Percentiles rank a stretch among this genome's conserved stretches.
phyloP scores from a whole-genome alignment of 2,888 invertebrate species.

The Apomyelois bistriatella region DNA sequence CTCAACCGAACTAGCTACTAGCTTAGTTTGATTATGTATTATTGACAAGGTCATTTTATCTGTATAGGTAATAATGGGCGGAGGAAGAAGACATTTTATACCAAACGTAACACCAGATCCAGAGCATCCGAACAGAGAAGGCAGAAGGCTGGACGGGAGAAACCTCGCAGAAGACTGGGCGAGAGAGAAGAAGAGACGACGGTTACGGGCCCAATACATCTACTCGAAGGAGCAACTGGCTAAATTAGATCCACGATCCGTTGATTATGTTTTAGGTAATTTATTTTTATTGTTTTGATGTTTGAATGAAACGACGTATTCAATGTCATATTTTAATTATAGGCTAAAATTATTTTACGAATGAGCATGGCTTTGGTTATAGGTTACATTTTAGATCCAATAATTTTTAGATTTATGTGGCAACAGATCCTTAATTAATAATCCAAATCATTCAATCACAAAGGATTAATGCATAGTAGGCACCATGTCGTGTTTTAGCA shows the following conservation, averaged over 20 bases:
- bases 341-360: too few relatives aligned
- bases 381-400: too few relatives aligned
- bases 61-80: conserved; percentile 86
- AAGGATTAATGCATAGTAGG: too few relatives aligned
- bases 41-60: too few relatives aligned
- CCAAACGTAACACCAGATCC: conserved; percentile 86
- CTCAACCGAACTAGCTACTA: too few relatives aligned
- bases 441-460: too few relatives aligned
- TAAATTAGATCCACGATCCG: conserved; percentile 83
- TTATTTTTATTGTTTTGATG: conserved; percentile 35
- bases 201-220: conserved; percentile 85
- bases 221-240: conserved; percentile 87
- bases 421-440: too few relatives aligned
- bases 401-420: too few relatives aligned
- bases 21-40: too few relatives aligned
- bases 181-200: conserved; percentile 84
- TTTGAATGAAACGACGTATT: neutral
- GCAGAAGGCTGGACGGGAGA: conserved; percentile 86
- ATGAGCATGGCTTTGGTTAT: too few relatives aligned
- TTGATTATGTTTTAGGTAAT: conserved; percentile 87
- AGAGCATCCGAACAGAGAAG: conserved; percentile 84
- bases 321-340: too few relatives aligned
- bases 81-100: conserved; percentile 87
- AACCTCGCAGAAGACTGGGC: conserved; percentile 91
- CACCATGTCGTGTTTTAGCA: too few relatives aligned